A percentile compares a stretch with the other conserved stretches of the same genome.
Conservation (phyloP, 2,113 vertebrate species). For the Notarius lentiginosus region DNA sequence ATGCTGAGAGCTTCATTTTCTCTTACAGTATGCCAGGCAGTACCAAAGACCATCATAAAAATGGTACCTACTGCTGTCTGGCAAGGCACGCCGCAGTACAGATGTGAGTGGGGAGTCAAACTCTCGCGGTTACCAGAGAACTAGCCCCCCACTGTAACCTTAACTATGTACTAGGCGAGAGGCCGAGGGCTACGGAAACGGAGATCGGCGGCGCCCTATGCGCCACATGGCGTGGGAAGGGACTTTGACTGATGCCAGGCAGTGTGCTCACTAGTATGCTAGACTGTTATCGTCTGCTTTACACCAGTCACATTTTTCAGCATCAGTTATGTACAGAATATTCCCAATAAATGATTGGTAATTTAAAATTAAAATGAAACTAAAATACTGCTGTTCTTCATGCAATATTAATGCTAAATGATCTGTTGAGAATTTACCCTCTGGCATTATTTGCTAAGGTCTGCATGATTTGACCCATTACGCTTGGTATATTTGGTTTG, state of each 20-base stretch:
- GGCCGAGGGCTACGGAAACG: too few relatives aligned
- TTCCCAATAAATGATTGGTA: not conserved
- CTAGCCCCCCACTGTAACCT: too few relatives aligned
- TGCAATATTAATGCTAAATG: not conserved
- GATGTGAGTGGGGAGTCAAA: too few relatives aligned
- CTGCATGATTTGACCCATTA: not conserved
- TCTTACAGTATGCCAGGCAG: not conserved
- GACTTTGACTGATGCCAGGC: too few relatives aligned
- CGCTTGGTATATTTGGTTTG: not conserved
- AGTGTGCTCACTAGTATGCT: not conserved
- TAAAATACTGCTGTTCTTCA: not conserved
- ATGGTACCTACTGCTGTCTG: too few relatives aligned
- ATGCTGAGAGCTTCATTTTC: slow-evolving; percentile 29
- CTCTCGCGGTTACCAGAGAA: too few relatives aligned
- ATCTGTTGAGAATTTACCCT: not conserved
- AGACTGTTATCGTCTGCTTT: not conserved
- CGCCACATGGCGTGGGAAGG: too few relatives aligned
- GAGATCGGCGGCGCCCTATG: too few relatives aligned
- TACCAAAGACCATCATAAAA: too few relatives aligned
- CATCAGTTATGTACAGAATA: not conserved
- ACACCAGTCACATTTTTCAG: slow-evolving; percentile 1
- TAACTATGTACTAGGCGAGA: too few relatives aligned
- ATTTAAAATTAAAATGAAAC: not conserved
- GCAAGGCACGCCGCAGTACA: too few relatives aligned
- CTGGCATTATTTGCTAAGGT: not conserved